Percentiles rank a stretch among this genome's conserved stretches.
These are phyloP conservation scores for Ctena decussata DNA, from an alignment of 2,888 invertebrate species.

Conservation along the genomic window DNA sequence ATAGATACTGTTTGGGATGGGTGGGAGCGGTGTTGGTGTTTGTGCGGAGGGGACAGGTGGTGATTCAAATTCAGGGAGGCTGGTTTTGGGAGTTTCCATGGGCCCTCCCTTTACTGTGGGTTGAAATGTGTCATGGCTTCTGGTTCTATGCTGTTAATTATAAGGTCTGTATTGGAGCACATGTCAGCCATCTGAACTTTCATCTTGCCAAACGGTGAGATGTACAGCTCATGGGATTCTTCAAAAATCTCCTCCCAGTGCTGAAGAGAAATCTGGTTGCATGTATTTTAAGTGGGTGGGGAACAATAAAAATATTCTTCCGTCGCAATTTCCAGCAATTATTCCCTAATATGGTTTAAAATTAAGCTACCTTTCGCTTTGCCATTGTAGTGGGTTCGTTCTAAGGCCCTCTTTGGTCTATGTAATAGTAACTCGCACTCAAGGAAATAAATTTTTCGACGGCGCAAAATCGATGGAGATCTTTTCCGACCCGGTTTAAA, in stretches of 20 bases:
- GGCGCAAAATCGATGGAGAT: slow-evolving; percentile 64
- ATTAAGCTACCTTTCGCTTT: slow-evolving; percentile 21
- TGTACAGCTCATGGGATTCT: background rate
- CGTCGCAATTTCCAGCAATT: background rate
- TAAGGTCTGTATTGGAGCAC: background rate
- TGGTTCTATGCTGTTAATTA: background rate
- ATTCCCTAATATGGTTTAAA: too few relatives aligned
- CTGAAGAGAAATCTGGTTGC: too few relatives aligned
- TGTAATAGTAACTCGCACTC: too few relatives aligned
- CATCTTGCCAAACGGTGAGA: slow-evolving; percentile 2
- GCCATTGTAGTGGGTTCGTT: background rate
- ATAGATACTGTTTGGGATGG: too few relatives aligned
- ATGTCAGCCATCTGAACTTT: background rate
- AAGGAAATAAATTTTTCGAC: background rate
- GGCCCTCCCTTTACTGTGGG: background rate
- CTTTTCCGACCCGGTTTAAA: slow-evolving; percentile 58
- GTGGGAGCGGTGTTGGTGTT: too few relatives aligned
- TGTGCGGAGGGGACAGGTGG: too few relatives aligned
- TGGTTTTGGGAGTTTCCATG: too few relatives aligned
- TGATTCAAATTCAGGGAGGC: too few relatives aligned
- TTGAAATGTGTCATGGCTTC: background rate
- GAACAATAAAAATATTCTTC: background rate
- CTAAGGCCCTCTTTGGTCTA: too few relatives aligned
- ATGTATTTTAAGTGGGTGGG: slow-evolving; percentile 29
- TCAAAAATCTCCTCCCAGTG: background rate